A percentile compares a stretch with the other conserved stretches of the same genome.
phyloP scores from a whole-genome alignment of 2,113 vertebrate genomes.

The Fukomys damarensis region DNA sequence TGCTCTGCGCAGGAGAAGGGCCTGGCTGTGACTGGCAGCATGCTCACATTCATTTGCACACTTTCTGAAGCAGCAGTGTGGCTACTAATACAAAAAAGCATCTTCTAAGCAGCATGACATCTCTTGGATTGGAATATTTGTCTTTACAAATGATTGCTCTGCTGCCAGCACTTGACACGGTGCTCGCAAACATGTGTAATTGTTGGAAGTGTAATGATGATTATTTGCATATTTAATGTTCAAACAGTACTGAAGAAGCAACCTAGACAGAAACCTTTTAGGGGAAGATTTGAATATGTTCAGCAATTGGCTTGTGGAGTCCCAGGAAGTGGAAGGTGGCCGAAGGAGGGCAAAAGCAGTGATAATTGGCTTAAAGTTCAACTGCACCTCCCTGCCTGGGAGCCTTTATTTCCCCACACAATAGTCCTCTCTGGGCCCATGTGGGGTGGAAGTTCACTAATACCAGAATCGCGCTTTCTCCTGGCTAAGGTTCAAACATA shows the following conservation, averaged over 20 bases:
- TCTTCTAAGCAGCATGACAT: slow-evolving; percentile 97
- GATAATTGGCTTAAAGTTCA: slow-evolving; percentile 69
- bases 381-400: not conserved
- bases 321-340: slow-evolving; percentile 82
- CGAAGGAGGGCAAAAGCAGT: slow-evolving; percentile 67
- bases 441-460: slow-evolving; percentile 60
- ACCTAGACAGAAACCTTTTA: slow-evolving; percentile 89
- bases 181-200: slow-evolving; percentile 92
- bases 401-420: slow-evolving; percentile 40
- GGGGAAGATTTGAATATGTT: slow-evolving; percentile 87
- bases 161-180: slow-evolving; percentile 91
- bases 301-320: slow-evolving; percentile 83
- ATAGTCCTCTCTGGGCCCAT: not conserved
- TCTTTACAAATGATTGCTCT: slow-evolving; percentile 91
- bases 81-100: slow-evolving; percentile 93
- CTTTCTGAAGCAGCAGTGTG: slow-evolving; percentile 94
- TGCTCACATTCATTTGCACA: slow-evolving; percentile 89
- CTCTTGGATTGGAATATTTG: slow-evolving; percentile 96
- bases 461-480: slow-evolving; percentile 58
- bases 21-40: slow-evolving; percentile 88
- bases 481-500: slow-evolving; percentile 62
- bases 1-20: slow-evolving; percentile 92
- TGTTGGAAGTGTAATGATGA: slow-evolving; percentile 93
- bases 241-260: slow-evolving; percentile 90
- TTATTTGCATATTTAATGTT: slow-evolving; percentile 94